Evolutionary conservation across 2,797 vertebrate genomes (phyloP), one percentile per base, ranked within the genome.

Genomic region (Manis crassicaudata): DNA sequence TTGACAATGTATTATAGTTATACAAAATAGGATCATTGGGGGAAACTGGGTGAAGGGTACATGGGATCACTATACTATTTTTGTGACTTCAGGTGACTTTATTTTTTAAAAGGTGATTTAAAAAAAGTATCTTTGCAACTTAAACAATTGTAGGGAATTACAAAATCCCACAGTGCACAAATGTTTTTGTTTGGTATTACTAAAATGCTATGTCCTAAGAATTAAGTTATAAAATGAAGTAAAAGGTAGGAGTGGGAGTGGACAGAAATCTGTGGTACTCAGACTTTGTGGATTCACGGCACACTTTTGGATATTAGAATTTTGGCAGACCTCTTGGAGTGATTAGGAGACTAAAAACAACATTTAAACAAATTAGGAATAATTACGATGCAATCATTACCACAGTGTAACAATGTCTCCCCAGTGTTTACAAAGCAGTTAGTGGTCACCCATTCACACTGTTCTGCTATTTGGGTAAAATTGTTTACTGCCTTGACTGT

Each of bases 341-440:
- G 94, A 96, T 93, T 97, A 90, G 80, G 92, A 94, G 83, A 94
- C 94, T 60, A 88, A 95, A 95, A 95, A 95, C 96, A 96, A 72
- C 97, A 96, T 95, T 93, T 96, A 95, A 90, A 96, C 89, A 95
- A 97, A 97, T 96, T 92, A 84, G 25, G 43, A 97, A 95, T 94
- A 92, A 97, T 96, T 95, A 84, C 92, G 93, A 91, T 68, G 92
- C 50, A 76, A 35, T 96, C 93, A 96, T 95, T 86, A 90, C 56
- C 75, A 46, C 63, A 73, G 84, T 32, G 56, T 67, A 89, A 89
- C 94, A 83, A 80, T 81, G 79, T 46, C 88, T 96, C 54, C 60
- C 29, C 77, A 72, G 94, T 89, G 91, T 89, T 92, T 89, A 58
- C 56, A 80, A 95, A 94, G 88, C 60, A 46, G 85, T 65, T 54